Percentiles rank a stretch among this genome's conserved stretches.
Conservation (phyloP, 2,797 vertebrate species). For the Meda fulgida region DNA sequence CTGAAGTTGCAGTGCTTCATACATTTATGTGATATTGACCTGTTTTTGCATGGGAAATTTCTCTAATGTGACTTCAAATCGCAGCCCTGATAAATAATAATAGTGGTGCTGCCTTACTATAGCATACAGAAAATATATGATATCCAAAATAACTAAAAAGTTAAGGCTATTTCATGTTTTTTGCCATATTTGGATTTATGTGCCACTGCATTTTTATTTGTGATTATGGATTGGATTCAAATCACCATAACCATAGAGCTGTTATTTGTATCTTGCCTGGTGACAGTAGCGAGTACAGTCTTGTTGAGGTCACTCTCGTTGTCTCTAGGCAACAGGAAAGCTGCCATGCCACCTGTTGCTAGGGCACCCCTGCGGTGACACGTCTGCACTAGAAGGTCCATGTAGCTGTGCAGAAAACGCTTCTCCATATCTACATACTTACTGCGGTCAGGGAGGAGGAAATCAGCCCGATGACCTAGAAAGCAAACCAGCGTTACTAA, state of each 20-base stretch:
- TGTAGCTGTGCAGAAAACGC: slow-evolving; percentile 81
- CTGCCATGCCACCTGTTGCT: slow-evolving; percentile 81
- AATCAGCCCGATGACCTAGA: slow-evolving; percentile 76
- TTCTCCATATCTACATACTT: slow-evolving; percentile 87
- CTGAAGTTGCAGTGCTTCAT: background rate
- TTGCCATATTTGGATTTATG: background rate
- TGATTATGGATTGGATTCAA: background rate
- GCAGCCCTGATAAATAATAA: no score
- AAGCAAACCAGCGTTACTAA: background rate
- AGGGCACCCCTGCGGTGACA: slow-evolving; percentile 78
- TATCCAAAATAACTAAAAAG: background rate
- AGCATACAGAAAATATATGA: background rate
- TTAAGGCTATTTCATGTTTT: background rate
- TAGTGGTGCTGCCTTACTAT: background rate
- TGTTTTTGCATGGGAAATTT: background rate
- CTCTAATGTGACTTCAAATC: background rate
- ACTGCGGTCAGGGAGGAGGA: slow-evolving; percentile 83
- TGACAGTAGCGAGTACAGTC: slow-evolving; percentile 69
- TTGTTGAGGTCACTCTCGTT: slow-evolving; percentile 58
- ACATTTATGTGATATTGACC: background rate
- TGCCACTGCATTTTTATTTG: background rate
- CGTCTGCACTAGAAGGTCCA: slow-evolving; percentile 83
- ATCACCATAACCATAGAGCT: background rate
- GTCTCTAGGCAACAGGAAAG: slow-evolving; percentile 73
- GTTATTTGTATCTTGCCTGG: slow-evolving; percentile 52